phyloP scores from a whole-genome alignment of 2,797 vertebrate genomes.

The Oophaga sylvatica region DNA sequence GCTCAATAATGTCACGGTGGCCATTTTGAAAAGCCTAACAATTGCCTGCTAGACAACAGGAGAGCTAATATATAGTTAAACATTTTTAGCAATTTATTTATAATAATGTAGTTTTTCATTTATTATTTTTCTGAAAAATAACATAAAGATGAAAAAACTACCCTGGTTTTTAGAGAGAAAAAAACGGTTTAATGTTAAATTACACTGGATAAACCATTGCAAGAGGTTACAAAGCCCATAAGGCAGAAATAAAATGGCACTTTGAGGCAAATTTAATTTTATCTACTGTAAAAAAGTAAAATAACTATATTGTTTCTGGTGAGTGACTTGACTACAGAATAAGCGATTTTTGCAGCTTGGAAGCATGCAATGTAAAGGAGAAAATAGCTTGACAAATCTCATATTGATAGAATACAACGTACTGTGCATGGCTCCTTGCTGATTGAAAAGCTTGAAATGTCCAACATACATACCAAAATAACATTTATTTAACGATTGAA shows the following conservation, averaged over 20 bases:
- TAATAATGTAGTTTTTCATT: too few relatives aligned
- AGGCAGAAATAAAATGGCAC: not conserved
- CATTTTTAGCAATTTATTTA: too few relatives aligned
- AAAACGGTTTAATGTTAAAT: not conserved
- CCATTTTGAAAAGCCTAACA: too few relatives aligned
- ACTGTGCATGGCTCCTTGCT: slow-evolving; percentile 8
- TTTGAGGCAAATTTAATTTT: not conserved
- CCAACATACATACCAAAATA: slow-evolving; percentile 26
- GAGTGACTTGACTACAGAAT: slow-evolving; percentile 27
- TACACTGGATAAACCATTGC: not conserved
- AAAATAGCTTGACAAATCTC: slow-evolving; percentile 43
- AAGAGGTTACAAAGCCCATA: not conserved
- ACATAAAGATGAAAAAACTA: too few relatives aligned
- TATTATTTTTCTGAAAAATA: too few relatives aligned
- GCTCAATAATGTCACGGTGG: too few relatives aligned
- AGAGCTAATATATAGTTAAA: too few relatives aligned
- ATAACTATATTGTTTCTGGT: slow-evolving; percentile 29
- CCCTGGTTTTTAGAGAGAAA: not conserved
- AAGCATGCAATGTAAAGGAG: not conserved
- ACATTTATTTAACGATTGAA: slow-evolving; percentile 33
- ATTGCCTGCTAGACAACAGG: too few relatives aligned
- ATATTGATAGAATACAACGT: slow-evolving; percentile 36
- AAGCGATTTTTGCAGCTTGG: slow-evolving; percentile 12
- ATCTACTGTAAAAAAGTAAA: slow-evolving; percentile 19
- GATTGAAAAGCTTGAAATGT: slow-evolving; percentile 40